phyloP scores from a whole-genome alignment of 2,797 vertebrate species.

The Oreortyx pictus region DNA sequence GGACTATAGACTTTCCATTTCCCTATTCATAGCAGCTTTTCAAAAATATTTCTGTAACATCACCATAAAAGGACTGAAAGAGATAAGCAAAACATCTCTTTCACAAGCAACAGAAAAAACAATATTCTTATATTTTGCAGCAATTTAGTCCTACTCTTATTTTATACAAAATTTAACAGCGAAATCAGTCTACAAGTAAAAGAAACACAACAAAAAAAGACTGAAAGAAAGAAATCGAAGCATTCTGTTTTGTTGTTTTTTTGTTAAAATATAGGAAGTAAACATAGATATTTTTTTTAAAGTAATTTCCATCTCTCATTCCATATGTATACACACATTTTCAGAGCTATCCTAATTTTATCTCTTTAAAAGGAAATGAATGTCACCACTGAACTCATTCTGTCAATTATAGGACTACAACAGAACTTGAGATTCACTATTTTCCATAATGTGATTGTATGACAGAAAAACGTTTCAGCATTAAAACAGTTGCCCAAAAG shows the following conservation, averaged over 20 bases:
- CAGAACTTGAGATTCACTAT: background rate
- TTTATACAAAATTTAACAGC: background rate
- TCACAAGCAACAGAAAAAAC: background rate
- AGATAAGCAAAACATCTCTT: background rate
- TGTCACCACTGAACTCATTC: conserved; percentile 32
- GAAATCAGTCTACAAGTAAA: background rate
- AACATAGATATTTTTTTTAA: background rate
- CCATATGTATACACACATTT: background rate
- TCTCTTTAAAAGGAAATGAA: conserved; percentile 16
- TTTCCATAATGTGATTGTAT: background rate
- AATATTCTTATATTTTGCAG: background rate
- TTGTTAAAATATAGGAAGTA: background rate
- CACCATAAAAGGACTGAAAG: background rate
- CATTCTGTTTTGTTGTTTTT: background rate
- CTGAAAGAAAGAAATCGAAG: fast-evolving
- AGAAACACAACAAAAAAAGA: background rate
- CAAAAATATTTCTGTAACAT: background rate
- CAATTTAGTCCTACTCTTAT: background rate
- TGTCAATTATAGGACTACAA: conserved; percentile 8
- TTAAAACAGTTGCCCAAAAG: background rate
- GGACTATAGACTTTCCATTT: background rate
- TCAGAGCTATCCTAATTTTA: background rate
- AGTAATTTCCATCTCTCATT: background rate
- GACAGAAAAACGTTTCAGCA: background rate
- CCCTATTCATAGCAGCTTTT: background rate